Base-by-base conservation (phyloP, 2,797 vertebrate genomes). In the Dromococcyx pavoninus region DNA sequence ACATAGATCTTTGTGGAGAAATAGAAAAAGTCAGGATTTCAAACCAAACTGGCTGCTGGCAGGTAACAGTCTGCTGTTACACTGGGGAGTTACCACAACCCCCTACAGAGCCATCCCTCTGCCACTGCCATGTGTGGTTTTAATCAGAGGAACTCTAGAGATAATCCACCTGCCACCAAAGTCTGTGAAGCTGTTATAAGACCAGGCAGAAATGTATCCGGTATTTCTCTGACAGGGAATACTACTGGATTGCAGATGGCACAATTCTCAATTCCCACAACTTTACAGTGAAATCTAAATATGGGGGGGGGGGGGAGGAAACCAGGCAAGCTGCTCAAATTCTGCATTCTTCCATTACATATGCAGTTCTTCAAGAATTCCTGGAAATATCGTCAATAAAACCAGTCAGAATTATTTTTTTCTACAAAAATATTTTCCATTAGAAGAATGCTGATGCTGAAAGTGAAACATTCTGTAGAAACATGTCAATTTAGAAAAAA, bases 161-260 rank as follows among this genome's bases (percentile, higher is more conserved):
- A 81, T 37, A 51, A 81, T 37, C 76, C 73, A 60, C 58, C 92
- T 89, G 65, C 65, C 86, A 86, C 85, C 73, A 58, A 65, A 86
- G 72, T 18, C 70, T 81, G 62, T 18, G 58, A 81, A 71, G 56
- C 66, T 78, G 60, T 82, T 84, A 4, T 22, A 32, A 86, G 41
- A 70, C 23, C 75, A 89, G 87, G 92, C 75, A 89, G 91, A 95
- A 75, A 93, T 0, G 5, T 37, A 25, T 48, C 82, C 94, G 91
- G 15, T 44, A 25, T 86, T 88, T 74, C 65, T 93, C 62, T 83
- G 37, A 37, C 50, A 53, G 48, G n/a, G 65, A 89, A 58, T 39
- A 69, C n/a, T 56, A 7, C 70, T 65, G 82, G 66, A 81, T 75
- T 95, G 91, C 70, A 92, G 92, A 88, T 75, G 48, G 76, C 41